Base-by-base conservation (phyloP, 1,140 invertebrate genomes). In the Cherax quadricarinatus region DNA sequence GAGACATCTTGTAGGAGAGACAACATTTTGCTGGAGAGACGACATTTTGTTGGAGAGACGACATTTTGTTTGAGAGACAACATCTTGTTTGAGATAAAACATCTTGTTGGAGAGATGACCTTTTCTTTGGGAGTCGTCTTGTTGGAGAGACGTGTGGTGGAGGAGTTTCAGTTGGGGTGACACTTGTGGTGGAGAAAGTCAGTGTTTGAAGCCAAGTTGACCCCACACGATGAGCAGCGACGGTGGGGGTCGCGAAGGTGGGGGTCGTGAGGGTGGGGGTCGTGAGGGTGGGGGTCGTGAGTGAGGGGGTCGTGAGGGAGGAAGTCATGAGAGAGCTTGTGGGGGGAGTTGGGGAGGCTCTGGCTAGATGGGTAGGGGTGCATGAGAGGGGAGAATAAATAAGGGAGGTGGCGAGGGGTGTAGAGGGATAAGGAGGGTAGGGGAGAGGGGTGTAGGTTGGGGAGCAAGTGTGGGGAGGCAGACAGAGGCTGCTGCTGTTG, bases 111-210 rank as follows among this genome's bases (percentile, higher is more conserved):
- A 57, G 53, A 57, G 1, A 57, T 1, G 3, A 7, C 53, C n/a
- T n/a, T n/a, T n/a, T n/a, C n/a, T n/a, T n/a, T n/a, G n/a, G n/a
- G n/a, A n/a, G n/a, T n/a, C n/a, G 3, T 57, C 7, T 57, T 57
- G 53, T 14, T 57, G 53, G 53, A 57, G 53, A 57, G 3, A 57
- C 30, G 30, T 41, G n/a, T 24, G 70, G 70, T 75, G 70, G 70
- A 7, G n/a, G 24, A 21, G 70, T 0, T 5, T 75, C 24, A 75
- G 6, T 75, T 75, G 24, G 70, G 70, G n/a, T 75, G 2, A 75
- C 70, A 75, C n/a, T 75, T 16, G n/a, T 75, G 70, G 24, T 75
- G n/a, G 24, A 75, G 70, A 10, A 75, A 75, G n/a, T 75, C 70
- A 9, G 30, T 16, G 4, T 75, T n/a, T 1, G 70, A 24, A 21